Conservation (phyloP, 64 coral and sea anemone species). For the Anthopleura sola region DNA sequence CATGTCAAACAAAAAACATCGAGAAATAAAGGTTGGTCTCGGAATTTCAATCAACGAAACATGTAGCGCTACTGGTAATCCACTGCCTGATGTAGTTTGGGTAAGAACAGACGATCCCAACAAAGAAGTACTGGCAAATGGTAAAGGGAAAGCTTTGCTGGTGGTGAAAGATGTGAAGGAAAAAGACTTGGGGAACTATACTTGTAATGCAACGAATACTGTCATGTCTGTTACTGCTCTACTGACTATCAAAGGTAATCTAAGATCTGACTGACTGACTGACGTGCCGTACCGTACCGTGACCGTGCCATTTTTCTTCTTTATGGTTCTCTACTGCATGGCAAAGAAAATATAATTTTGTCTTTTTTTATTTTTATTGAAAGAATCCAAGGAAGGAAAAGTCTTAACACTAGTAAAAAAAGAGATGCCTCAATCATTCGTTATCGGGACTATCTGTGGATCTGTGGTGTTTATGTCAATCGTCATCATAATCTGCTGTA, state of each 20-base stretch:
- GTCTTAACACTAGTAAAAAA: neutral
- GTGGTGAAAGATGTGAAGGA: neutral
- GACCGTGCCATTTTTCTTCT: too few species aligned
- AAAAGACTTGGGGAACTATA: constrained; percentile 18
- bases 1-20: neutral
- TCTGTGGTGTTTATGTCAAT: constrained; percentile 39
- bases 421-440: neutral
- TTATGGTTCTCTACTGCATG: neutral
- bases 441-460: constrained; percentile 46
- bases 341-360: neutral
- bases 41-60: neutral
- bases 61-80: constrained; percentile 9
- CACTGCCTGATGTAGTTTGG: neutral
- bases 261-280: neutral
- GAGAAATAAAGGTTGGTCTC: neutral
- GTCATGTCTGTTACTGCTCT: neutral
- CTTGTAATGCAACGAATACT: constrained; percentile 25
- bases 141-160: neutral
- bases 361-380: neutral
- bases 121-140: neutral
- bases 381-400: neutral
- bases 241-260: neutral
- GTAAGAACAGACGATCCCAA: neutral
- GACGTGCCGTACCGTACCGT: too few species aligned
- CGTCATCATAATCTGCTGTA: constrained; percentile 17